Evolutionary conservation across 2,888 invertebrate genomes (phyloP).

Genomic region (Argyra leucocephala): DNA sequence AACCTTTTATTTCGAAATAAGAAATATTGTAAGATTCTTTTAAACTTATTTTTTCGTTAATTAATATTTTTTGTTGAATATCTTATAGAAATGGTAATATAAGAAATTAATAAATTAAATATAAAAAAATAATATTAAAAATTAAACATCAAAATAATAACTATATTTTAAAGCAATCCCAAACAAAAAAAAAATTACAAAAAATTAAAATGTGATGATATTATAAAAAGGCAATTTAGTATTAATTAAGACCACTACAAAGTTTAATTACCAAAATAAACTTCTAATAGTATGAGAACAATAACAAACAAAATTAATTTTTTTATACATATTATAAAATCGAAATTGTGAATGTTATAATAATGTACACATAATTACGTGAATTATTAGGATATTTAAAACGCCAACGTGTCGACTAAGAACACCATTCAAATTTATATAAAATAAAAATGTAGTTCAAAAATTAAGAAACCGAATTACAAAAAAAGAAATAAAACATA

Average conservation of each 20-base stretch:
- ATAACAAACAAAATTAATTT: neutral
- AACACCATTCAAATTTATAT: slow-evolving; percentile 20
- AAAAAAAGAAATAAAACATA: neutral
- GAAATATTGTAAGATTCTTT: too few relatives aligned
- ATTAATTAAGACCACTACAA: neutral
- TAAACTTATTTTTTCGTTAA: too few relatives aligned
- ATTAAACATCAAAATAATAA: too few relatives aligned
- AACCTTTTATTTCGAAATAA: too few relatives aligned
- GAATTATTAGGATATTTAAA: slow-evolving; percentile 13
- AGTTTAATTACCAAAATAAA: too few relatives aligned
- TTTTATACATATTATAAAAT: neutral
- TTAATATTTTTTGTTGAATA: too few relatives aligned
- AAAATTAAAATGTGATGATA: neutral
- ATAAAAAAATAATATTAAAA: neutral
- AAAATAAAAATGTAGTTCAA: slow-evolving; percentile 22
- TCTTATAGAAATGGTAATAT: too few relatives aligned
- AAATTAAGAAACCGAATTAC: neutral
- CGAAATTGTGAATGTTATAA: neutral
- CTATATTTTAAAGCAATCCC: neutral
- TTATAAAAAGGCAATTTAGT: neutral
- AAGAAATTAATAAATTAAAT: too few relatives aligned
- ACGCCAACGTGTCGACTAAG: slow-evolving; percentile 21
- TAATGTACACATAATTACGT: slow-evolving; percentile 16
- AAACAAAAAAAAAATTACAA: neutral
- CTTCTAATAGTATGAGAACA: neutral